These are phyloP conservation scores for Phaenicophaeus curvirostris DNA, from an alignment of 2,797 vertebrate species.

Conservation along the genomic window DNA sequence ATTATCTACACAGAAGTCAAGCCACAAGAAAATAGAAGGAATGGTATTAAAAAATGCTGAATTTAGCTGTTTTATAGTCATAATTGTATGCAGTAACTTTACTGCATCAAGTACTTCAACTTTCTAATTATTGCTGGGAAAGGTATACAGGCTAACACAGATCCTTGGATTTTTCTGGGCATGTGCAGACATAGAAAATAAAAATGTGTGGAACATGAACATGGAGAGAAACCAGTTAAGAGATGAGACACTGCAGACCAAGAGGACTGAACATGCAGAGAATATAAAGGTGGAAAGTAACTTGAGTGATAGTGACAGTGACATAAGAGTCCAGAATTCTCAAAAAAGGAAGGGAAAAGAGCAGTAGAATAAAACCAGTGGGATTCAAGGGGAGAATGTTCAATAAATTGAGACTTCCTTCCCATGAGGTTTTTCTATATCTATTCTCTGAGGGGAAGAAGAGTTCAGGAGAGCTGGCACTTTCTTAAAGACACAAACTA, in stretches of 20 bases:
- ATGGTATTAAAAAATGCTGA: background rate
- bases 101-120: background rate
- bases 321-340: background rate
- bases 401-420: background rate
- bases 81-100: background rate
- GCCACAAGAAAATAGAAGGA: background rate
- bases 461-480: conserved; percentile 54
- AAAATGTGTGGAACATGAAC: background rate
- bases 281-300: background rate
- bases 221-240: background rate
- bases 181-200: background rate
- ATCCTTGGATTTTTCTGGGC: background rate
- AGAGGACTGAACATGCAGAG: background rate
- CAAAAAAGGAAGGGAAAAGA: background rate
- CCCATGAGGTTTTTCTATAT: conserved; percentile 19
- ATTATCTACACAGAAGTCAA: background rate
- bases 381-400: background rate
- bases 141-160: background rate
- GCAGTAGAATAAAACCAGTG: background rate
- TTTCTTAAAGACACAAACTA: conserved; percentile 26
- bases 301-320: background rate
- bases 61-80: background rate
- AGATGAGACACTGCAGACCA: background rate
- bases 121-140: background rate
- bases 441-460: conserved; percentile 21